Conservation (phyloP, 2,113 vertebrate genomes). For the Psittacula cyanocephala region DNA sequence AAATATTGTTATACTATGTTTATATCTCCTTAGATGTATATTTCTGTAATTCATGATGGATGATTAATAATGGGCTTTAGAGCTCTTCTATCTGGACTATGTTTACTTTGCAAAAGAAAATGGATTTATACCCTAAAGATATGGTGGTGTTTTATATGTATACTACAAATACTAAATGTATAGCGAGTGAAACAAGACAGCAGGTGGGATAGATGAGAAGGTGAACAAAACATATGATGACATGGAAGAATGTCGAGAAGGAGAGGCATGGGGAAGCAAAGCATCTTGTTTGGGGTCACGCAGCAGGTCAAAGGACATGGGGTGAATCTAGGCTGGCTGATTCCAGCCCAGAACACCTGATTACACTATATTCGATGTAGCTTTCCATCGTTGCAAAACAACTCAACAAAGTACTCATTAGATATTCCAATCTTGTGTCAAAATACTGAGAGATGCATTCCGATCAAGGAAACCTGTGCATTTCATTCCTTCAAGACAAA, state of each 20-base stretch:
- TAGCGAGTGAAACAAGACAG: background rate
- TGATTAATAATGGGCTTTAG: background rate
- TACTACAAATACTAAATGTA: background rate
- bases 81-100: background rate
- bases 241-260: background rate
- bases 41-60: background rate
- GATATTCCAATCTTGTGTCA: accelerated
- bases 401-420: background rate
- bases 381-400: background rate
- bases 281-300: background rate
- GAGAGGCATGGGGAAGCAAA: background rate
- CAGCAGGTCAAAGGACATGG: background rate
- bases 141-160: background rate
- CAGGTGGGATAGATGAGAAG: background rate
- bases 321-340: background rate
- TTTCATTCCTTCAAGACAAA: background rate
- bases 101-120: background rate
- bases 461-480: background rate
- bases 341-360: background rate
- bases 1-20: background rate
- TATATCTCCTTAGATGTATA: background rate
- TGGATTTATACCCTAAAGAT: background rate
- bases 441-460: background rate
- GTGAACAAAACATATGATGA: background rate
- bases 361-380: background rate